A percentile compares a stretch with the other conserved stretches of the same genome.
These are phyloP conservation scores for Bolborhynchus lineola DNA, from an alignment of 2,113 vertebrate species.

Conservation along the genomic window DNA sequence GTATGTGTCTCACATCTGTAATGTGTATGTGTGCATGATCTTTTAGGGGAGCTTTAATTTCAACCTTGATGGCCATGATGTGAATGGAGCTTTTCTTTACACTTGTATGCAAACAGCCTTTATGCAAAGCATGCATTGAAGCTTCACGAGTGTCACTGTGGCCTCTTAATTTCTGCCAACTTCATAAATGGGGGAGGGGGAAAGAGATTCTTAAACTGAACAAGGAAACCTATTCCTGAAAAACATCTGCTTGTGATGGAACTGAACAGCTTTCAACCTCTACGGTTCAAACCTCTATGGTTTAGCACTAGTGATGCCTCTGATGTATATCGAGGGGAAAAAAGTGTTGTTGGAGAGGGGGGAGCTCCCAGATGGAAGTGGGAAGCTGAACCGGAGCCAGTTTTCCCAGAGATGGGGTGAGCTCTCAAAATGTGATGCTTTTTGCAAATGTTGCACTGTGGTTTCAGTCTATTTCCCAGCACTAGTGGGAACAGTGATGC, in stretches of 20 bases:
- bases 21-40: not conserved
- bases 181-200: not conserved
- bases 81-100: not conserved
- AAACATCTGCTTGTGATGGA: not conserved
- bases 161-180: not conserved
- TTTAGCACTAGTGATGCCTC: not conserved
- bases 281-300: not conserved
- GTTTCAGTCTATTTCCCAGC: not conserved
- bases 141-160: not conserved
- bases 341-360: not conserved
- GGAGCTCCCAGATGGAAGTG: not conserved
- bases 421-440: not conserved
- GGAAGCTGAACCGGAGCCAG: not conserved
- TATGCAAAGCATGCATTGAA: not conserved
- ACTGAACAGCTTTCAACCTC: not conserved
- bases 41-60: not conserved
- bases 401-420: not conserved
- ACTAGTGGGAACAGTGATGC: not conserved
- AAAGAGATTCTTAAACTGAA: not conserved
- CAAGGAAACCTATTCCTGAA: not conserved
- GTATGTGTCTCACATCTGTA: not conserved
- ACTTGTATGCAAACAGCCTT: not conserved
- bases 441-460: not conserved
- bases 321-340: not conserved
- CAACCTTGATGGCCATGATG: not conserved